Evolutionary conservation across 2,888 invertebrate genomes (phyloP).

Genomic region (Apodemia mormo): DNA sequence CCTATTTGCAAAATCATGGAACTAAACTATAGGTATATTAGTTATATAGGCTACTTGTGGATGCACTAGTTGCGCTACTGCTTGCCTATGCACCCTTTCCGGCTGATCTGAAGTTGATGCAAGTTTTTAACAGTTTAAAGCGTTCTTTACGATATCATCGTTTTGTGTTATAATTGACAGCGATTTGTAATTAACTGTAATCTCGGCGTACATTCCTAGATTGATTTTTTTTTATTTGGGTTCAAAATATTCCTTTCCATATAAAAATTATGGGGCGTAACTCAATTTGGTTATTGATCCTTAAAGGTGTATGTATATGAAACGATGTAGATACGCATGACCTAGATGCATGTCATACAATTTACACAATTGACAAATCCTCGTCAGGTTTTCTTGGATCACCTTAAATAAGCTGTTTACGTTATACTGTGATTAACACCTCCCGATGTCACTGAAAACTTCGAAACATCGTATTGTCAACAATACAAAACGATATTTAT

Average conservation of each 20-base stretch:
- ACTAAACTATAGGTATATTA: no score
- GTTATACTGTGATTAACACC: conserved; percentile 76
- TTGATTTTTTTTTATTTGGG: no score
- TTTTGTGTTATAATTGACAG: no score
- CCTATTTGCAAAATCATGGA: no score
- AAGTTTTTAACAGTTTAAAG: no score
- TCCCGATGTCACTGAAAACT: conserved; percentile 66
- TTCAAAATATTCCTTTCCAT: background rate
- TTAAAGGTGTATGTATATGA: conserved; percentile 51
- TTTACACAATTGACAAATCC: conserved; percentile 75
- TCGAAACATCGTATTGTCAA: conserved; percentile 70
- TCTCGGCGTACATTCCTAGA: no score
- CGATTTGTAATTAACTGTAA: no score
- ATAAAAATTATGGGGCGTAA: background rate
- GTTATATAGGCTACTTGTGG: no score
- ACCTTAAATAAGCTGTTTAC: conserved; percentile 75
- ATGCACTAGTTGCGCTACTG: no score
- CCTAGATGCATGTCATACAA: conserved; percentile 53
- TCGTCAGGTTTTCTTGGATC: conserved; percentile 71
- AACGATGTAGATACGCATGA: conserved; percentile 44
- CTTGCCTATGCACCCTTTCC: no score
- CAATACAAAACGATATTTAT: conserved; percentile 71
- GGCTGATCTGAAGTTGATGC: no score
- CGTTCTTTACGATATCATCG: no score
- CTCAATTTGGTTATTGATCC: background rate